phyloP scores from a whole-genome alignment of 2,888 invertebrate genomes.

The Neria commutata region DNA sequence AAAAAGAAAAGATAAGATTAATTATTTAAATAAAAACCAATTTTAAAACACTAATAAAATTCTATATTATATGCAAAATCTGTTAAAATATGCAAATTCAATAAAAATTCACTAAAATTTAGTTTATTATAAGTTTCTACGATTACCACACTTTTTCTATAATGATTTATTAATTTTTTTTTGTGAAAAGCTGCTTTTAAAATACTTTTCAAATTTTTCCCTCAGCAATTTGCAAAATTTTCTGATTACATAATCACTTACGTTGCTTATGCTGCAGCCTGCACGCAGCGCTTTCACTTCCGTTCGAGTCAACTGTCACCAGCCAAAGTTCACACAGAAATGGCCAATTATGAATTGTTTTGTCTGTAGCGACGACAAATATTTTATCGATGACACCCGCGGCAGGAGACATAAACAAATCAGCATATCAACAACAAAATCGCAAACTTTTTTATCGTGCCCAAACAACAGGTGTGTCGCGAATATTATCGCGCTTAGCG shows the following conservation, averaged over 20 bases:
- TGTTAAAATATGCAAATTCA: too few species aligned
- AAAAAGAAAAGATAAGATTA: too few species aligned
- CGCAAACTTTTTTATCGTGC: constrained; percentile 32
- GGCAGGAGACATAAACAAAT: constrained; percentile 17
- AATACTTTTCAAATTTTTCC: neutral
- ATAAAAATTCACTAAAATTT: neutral
- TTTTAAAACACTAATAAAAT: too few species aligned
- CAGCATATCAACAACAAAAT: constrained; percentile 23
- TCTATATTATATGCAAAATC: too few species aligned
- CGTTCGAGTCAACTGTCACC: constrained; percentile 16
- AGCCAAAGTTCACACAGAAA: constrained; percentile 10
- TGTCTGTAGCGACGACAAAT: constrained; percentile 18
- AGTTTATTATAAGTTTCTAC: constrained; percentile 1
- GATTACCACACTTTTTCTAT: too few species aligned
- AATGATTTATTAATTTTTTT: constrained; percentile 4
- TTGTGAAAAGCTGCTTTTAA: neutral
- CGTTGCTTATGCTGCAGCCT: neutral
- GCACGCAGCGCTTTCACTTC: neutral
- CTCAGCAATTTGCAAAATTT: constrained; percentile 14
- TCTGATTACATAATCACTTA: constrained; percentile 29
- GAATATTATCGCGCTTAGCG: constrained; percentile 57
- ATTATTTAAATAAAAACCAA: too few species aligned
- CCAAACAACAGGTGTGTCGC: constrained; percentile 28
- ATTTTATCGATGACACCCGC: constrained; percentile 34
- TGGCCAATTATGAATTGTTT: neutral